Base-by-base conservation (phyloP, 2,113 vertebrate genomes). In the Leptodactylus fuscus region DNA sequence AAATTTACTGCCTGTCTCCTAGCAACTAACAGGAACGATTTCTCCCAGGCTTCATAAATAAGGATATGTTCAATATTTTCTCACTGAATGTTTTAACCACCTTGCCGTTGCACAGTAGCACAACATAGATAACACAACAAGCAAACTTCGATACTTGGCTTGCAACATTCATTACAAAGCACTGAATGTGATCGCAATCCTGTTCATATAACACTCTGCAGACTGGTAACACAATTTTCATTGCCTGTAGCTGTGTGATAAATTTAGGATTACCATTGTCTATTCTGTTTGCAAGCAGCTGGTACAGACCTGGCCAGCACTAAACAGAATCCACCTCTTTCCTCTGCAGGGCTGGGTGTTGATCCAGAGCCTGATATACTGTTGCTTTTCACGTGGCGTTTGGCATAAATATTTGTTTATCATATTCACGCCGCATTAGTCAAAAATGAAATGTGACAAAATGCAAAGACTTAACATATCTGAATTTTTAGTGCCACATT, bases 21-120 rank as follows among this genome's bases (percentile, higher is more conserved):
- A 86, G 76, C 76, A 86, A 81, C 84, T 81, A 86, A 81, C 84
- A 58, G 76, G 84, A 86, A 81, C 77, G 73, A 73, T 86, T 81
- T 81, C 77, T 86, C 24, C 75, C 34, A 73, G 77, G 41, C 76
- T 48, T 73, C 65, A 86, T 86, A 86, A 81, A 86, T 86, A 81
- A 58, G 70, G 75, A 80, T 73, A 48, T 60, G 38, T 79, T 70
- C 84, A 69, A 70, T 80, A 71, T 81, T 60, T 73, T 55, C 69
- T 77, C 32, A 44, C 22, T 58, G 36, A 79, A 41, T 67, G 75
- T 80, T 85, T 79, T 58, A 85, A 70, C 75, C 44, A 62, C 10
- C 44, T 58, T 46, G n/a, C 65, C 38, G 22, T 86, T 81, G 81
- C 51, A 46, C 8, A 27, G 20, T 55, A 71, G 76, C 48, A 70